phyloP scores from a whole-genome alignment of 2,797 vertebrate genomes.

The Taeniopygia guttata region DNA sequence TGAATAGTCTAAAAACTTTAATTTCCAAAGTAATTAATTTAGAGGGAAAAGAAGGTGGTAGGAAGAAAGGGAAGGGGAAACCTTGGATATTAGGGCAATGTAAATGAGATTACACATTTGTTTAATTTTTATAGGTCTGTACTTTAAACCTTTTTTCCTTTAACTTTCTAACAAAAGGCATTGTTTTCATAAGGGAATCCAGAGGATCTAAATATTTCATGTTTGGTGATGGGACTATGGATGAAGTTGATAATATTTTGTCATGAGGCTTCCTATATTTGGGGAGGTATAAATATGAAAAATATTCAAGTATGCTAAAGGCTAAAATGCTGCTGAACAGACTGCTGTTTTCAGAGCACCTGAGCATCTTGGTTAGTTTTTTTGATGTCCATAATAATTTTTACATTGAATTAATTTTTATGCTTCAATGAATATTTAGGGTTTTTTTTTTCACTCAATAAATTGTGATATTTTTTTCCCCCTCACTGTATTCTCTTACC shows the following conservation, averaged over 20 bases:
- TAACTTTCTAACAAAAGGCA: neutral
- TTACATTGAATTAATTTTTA: neutral
- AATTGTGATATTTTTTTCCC: fast-evolving
- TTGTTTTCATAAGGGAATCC: neutral
- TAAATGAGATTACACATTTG: neutral
- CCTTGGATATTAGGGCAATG: neutral
- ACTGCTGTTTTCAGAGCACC: neutral
- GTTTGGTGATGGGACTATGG: neutral
- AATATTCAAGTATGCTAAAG: neutral
- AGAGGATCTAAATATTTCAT: neutral
- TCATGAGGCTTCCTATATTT: neutral
- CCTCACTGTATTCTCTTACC: neutral
- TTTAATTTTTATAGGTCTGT: neutral
- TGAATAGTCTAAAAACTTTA: neutral
- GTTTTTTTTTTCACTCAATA: neutral
- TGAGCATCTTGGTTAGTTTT: neutral
- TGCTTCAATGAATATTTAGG: neutral
- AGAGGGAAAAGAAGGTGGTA: neutral
- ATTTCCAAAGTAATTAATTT: neutral
- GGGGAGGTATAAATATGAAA: neutral
- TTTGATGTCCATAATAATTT: neutral
- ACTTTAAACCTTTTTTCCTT: neutral
- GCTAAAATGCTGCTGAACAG: neutral
- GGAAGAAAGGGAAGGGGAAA: neutral
- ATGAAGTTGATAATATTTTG: neutral